Evolutionary conservation across 2,888 invertebrate genomes (phyloP).

Genomic region (Phengaris arion): DNA sequence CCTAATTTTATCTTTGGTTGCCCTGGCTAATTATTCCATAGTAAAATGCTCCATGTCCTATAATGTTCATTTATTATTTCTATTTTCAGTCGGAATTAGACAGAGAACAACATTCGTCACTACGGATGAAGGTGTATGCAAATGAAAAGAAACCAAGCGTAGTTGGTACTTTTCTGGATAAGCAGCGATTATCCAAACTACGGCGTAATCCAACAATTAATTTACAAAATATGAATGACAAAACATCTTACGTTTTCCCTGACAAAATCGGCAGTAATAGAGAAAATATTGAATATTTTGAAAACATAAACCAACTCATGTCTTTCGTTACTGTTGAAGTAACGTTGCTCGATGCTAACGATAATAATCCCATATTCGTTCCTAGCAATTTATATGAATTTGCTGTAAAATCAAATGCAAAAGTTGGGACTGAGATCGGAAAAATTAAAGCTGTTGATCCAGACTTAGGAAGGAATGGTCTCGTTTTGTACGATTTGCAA

Average conservation of each 20-base stretch:
- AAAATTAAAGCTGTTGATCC: constrained; percentile 90
- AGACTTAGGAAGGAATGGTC: constrained; percentile 86
- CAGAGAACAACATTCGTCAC: constrained; percentile 85
- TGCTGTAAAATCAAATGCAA: constrained; percentile 82
- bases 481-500: constrained; percentile 86
- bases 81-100: constrained; percentile 84
- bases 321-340: constrained; percentile 87
- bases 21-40: no score
- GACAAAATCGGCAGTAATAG: constrained; percentile 64
- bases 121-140: constrained; percentile 88
- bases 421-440: constrained; percentile 86
- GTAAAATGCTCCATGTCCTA: background rate
- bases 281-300: constrained; percentile 68
- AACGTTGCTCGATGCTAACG: constrained; percentile 92
- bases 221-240: constrained; percentile 52
- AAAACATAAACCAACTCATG: constrained; percentile 64
- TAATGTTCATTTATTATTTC: background rate
- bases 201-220: constrained; percentile 54
- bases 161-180: constrained; percentile 73
- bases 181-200: constrained; percentile 66
- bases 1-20: no score
- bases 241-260: constrained; percentile 72
- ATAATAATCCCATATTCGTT: constrained; percentile 92
- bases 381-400: constrained; percentile 92
- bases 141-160: constrained; percentile 87